Evolutionary conservation across 1,140 invertebrate genomes (phyloP), one percentile per base, ranked within the genome.

Genomic region (Melanaphis sacchari): DNA sequence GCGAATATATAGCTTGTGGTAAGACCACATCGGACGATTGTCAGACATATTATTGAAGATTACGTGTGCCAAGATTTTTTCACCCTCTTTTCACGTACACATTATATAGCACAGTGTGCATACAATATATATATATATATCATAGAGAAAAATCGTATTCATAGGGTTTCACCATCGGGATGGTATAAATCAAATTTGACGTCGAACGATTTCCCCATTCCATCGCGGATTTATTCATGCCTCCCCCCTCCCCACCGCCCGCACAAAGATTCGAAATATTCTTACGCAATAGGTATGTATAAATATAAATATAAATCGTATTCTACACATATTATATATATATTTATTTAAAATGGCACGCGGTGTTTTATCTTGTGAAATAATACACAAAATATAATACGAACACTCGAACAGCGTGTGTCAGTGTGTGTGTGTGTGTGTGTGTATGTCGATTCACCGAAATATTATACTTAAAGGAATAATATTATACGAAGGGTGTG

Each of bases 181-280:
- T 38, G 91, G 91, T 85, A 93, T 93, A 93, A 93, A 93, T 93
- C 91, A 93, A 54, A 93, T 84, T 85, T 49, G 91, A 93, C 91
- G 91, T 85, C 46, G 36, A 54, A 93, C 91, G 76, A 93, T 52
- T 85, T 85, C 31, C 41, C 66, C 76, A 24, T 46, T 82, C 66
- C 40, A 36, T 36, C 91, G 43, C 40, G 88, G 88, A 89, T 89
- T 82, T 92, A 81, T 92, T 82, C 66, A 36, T 43, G 38, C 41
- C 89, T 24, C 1, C 90, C 26, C 15, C n/a, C 18, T n/a, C 15
- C 31, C 21, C 52, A 4, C 36, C 88, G 9, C 90, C 89, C 43
- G 76, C 43, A 5, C n/a, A 21, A 5, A 92, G 5, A 52, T 84
- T 84, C 91, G 36, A 49, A 92, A 52, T 92, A 90, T 59, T 90